Evolutionary conservation across 2,113 vertebrate genomes (phyloP).

Genomic region (Sphyrna mokarran): DNA sequence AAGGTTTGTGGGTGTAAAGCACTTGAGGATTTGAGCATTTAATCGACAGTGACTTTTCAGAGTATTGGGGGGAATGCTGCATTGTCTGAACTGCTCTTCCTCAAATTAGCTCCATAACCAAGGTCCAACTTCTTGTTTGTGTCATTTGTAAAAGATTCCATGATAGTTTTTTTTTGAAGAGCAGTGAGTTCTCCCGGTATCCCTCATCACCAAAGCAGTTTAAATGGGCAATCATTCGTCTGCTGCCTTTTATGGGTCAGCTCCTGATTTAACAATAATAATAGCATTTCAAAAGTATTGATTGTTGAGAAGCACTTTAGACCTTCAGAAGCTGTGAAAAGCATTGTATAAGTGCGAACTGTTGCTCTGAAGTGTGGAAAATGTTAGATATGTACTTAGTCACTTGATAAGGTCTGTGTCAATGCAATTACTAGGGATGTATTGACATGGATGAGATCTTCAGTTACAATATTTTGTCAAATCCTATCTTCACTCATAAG

Average conservation of each 20-base stretch:
- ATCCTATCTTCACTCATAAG: neutral
- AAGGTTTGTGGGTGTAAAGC: neutral
- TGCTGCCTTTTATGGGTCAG: neutral
- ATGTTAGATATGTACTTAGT: neutral
- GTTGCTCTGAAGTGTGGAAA: neutral
- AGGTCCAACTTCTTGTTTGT: neutral
- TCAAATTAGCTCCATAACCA: neutral
- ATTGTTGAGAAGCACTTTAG: neutral
- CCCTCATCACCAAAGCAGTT: neutral
- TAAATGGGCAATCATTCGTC: neutral
- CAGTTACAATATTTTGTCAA: neutral
- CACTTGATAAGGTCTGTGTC: neutral
- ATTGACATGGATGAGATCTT: neutral
- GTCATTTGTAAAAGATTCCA: neutral
- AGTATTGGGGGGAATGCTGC: neutral
- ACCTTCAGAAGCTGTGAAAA: neutral
- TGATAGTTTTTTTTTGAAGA: neutral
- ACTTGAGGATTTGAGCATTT: neutral
- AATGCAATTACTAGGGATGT: neutral
- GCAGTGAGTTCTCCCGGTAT: neutral
- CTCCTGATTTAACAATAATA: neutral
- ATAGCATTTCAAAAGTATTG: neutral
- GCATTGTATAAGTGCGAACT: neutral
- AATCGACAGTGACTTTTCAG: neutral
- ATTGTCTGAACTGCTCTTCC: neutral